Conservation (phyloP, 1,140 invertebrate species). For the Polypedilum pembai region DNA sequence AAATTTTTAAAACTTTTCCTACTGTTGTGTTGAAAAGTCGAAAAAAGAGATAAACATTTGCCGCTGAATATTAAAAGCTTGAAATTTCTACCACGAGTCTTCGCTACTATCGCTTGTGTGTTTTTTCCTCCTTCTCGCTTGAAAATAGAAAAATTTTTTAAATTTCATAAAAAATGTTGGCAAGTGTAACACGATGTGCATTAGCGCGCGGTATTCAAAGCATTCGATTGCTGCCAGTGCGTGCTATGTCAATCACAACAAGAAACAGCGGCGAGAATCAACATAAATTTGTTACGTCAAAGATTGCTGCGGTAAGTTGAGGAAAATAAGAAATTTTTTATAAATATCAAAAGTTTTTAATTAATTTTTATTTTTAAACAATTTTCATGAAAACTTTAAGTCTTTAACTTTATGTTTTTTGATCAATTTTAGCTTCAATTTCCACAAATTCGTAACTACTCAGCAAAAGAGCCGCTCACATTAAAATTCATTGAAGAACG, state of each 20-base stretch:
- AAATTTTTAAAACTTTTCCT: too few species aligned
- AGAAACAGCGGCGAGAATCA: not conserved
- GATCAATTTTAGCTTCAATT: not conserved
- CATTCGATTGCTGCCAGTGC: not conserved
- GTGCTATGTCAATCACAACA: not conserved
- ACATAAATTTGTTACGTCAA: constrained; percentile 12
- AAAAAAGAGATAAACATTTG: too few species aligned
- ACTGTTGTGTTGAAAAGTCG: too few species aligned
- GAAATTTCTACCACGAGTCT: not conserved
- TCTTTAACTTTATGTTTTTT: too few species aligned
- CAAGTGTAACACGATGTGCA: not conserved
- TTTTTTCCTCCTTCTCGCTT: not conserved
- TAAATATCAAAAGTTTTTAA: too few species aligned
- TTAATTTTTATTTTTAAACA: too few species aligned
- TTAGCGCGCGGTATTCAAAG: not conserved
- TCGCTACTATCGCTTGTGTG: not conserved
- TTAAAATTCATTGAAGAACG: constrained; percentile 77
- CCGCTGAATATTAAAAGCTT: not conserved
- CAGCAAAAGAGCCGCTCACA: constrained; percentile 58
- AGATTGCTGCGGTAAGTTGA: not conserved
- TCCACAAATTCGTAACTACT: not conserved
- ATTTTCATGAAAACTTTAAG: too few species aligned
- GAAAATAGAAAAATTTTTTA: constrained; percentile 1
- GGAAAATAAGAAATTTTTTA: not conserved
- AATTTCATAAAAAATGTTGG: not conserved